Evolutionary conservation across 2,797 vertebrate species (phyloP), one percentile per base, ranked within the genome.

Genomic region (Buphagus erythrorhynchus): DNA sequence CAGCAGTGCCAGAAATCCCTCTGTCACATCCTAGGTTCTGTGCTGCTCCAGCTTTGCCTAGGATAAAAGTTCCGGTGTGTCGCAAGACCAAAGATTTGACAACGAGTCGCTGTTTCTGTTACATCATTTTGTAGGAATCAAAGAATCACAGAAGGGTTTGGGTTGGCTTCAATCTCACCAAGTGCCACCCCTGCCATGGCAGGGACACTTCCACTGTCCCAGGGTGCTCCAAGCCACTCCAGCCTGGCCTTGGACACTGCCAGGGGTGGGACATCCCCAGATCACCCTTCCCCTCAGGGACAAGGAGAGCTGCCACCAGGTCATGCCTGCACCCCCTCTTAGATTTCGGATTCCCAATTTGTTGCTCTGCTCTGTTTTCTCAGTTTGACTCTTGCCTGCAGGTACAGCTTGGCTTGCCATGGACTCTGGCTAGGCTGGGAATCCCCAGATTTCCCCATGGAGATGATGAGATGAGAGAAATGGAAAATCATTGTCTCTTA

Each of bases 261-360:
- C 54, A 88, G 49, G 54, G 25, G 18, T 46, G 61, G 14, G 10
- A 21, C 25, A 80, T 22, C 29, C 46, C 19, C 40, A 67, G 2
- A 2, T n/a, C 5, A 2, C 6, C 24, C 29, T 75, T 65, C 18
- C 8, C 12, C 5, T 46, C 1, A 1, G 42, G 8, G 6, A 2
- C 28, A 48, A 77, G 31, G 22, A 67, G 9, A 36, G 42, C 33
- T 45, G 17, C 38, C 82, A 1, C 20, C 13, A 7, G 24, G 15
- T 43, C 21, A 9, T 74, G 46, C 6, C 54, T 85, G 20, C 29
- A 49, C 2, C 3, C 19, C 10, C 3, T 5, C 2, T 3, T 21
- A 5, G 26, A 22, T 46, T 69, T 66, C 40, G 51, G 17, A 7
- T 29, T 80, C 36, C 42, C 1, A 38, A 0, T 48, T 45, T 65